phyloP scores from a whole-genome alignment of 1,140 invertebrate species.

The Monomorium pharaonis region DNA sequence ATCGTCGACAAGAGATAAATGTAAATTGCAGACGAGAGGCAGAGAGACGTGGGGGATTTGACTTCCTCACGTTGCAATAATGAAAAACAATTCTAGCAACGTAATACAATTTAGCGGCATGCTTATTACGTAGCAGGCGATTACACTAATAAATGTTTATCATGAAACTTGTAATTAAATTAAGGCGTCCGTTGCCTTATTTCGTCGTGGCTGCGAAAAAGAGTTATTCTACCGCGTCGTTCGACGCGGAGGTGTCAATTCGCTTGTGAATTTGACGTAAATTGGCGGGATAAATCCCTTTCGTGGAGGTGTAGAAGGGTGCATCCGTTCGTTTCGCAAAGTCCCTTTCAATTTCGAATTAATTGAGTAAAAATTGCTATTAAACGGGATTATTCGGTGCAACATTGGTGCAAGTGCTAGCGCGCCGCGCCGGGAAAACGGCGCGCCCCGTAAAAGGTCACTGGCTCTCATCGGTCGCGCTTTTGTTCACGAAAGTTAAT shows the following conservation, averaged over 20 bases:
- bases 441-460: conserved; percentile 1
- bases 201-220: background rate
- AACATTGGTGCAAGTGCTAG: background rate
- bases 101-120: background rate
- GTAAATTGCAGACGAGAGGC: conserved; percentile 1
- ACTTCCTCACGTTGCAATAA: background rate
- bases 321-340: background rate
- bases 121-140: too few relatives aligned
- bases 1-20: conserved; percentile 1
- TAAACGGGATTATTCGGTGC: conserved; percentile 30
- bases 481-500: conserved; percentile 47
- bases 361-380: conserved; percentile 31
- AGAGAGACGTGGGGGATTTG: background rate
- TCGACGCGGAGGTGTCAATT: background rate
- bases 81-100: background rate
- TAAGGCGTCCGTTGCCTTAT: background rate
- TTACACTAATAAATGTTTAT: background rate
- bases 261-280: background rate
- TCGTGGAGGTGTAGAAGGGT: background rate
- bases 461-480: conserved; percentile 21
- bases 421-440: background rate
- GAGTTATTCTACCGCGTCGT: background rate
- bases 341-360: conserved; percentile 13
- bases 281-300: background rate
- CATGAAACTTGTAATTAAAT: background rate